phyloP scores from a whole-genome alignment of 92 coral and sea anemone genomes.

The Umimayanthus chanpuru region DNA sequence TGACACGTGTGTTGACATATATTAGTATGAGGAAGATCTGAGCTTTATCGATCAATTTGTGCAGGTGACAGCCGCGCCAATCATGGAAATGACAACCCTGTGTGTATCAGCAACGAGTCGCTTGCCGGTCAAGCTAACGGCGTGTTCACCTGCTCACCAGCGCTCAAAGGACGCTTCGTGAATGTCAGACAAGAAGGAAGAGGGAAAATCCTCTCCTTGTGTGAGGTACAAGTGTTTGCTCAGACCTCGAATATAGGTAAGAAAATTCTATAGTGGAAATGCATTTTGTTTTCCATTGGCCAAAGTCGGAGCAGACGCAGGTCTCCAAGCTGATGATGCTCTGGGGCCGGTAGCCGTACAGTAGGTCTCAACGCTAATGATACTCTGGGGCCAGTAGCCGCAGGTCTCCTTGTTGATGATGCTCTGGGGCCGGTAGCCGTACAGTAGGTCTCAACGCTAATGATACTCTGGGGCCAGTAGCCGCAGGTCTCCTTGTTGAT shows the following conservation, averaged over 20 bases:
- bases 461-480: not conserved
- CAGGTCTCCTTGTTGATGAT: not conserved
- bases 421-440: not conserved
- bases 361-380: not conserved
- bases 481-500: not conserved
- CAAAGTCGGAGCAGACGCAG: not conserved
- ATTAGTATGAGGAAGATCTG: not conserved
- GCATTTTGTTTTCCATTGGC: not conserved
- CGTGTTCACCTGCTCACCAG: constrained; percentile 28
- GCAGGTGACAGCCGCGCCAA: constrained; percentile 41
- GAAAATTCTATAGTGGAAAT: not conserved
- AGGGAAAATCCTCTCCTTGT: constrained; percentile 26
- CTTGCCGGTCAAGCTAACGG: constrained; percentile 31
- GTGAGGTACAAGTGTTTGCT: constrained; percentile 43
- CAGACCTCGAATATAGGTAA: constrained; percentile 23
- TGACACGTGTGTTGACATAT: too few relatives aligned
- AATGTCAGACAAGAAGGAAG: constrained; percentile 35
- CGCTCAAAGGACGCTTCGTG: constrained; percentile 29
- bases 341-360: too few relatives aligned
- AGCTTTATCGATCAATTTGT: not conserved
- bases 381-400: not conserved
- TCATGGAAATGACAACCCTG: constrained; percentile 45
- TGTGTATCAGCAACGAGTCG: constrained; percentile 51
- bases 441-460: not conserved
- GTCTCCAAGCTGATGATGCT: not conserved